Evolutionary conservation across 2,888 invertebrate genomes (phyloP), one percentile per base, ranked within the genome.

Genomic region (Ypsolopha sequella): DNA sequence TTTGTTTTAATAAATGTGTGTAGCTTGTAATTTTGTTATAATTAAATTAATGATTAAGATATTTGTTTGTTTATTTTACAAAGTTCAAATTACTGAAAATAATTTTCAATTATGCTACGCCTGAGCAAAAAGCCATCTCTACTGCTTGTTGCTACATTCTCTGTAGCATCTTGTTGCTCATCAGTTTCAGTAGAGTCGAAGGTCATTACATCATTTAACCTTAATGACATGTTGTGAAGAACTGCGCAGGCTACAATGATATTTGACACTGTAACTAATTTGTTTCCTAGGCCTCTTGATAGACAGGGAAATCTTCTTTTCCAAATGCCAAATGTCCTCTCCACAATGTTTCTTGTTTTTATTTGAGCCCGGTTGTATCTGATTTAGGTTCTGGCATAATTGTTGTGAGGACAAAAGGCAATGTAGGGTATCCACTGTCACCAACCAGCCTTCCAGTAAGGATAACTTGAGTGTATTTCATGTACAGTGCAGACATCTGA

Each of bases 201-300:
- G n/a, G n/a, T n/a, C n/a, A n/a, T n/a, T n/a, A n/a, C n/a, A n/a
- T n/a, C n/a, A n/a, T n/a, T n/a, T n/a, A n/a, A n/a, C n/a, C n/a
- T n/a, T 36, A 47, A 11, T 6, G 47, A 48, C 9, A 39, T 48
- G 39, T 39, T 48, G 39, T 24, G 39, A 1, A 39, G 33, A 38
- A 54, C 53, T 47, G 52, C 56, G 52, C 56, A 54, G 38, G 54
- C 53, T 38, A 53, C 54, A 44, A 54, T 56, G 1, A 56, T 54
- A 35, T 53, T 14, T 4, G 52, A 53, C 41, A 56, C 54, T 24
- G 54, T 52, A 38, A 41, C 24, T 38, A 54, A 48, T 39, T 53
- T 53, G 36, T 56, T 56, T 35, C 54, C 53, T 14, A 56, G 53
- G 8, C 54, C 54, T 41, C 41, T 52, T 41, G 50, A 53, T 48